A percentile compares a stretch with the other conserved stretches of the same genome.
phyloP scores from a whole-genome alignment of 2,797 vertebrate species.

The Catostomus latipinnis region DNA sequence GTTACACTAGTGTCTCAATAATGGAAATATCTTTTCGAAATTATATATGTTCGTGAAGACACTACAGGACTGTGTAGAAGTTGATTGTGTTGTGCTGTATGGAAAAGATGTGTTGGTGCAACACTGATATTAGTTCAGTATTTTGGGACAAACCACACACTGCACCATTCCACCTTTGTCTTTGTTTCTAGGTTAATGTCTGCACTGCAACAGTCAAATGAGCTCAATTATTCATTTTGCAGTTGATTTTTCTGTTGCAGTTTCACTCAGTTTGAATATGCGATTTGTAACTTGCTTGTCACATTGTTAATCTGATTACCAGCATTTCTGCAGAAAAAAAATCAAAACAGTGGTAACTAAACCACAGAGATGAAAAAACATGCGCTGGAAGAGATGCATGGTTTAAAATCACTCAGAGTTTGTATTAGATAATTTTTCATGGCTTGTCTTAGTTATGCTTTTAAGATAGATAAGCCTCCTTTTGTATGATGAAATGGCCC shows the following conservation, averaged over 20 bases:
- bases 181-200: background rate
- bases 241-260: background rate
- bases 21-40: background rate
- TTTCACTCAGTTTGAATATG: background rate
- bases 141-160: conserved; percentile 12
- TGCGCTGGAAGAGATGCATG: background rate
- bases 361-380: conserved; percentile 44
- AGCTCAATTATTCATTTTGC: background rate
- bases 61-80: conserved; percentile 46
- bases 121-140: conserved; percentile 15
- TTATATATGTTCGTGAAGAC: conserved; percentile 20
- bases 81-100: background rate
- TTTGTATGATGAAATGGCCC: conserved; percentile 8
- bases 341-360: background rate
- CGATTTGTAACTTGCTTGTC: conserved; percentile 12
- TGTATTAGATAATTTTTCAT: background rate
- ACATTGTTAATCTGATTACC: conserved; percentile 22
- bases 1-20: conserved; percentile 10
- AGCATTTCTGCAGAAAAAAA: conserved; percentile 19
- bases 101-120: background rate
- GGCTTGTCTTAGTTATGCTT: conserved; percentile 8
- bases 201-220: background rate
- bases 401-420: background rate
- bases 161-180: background rate
- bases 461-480: background rate